phyloP scores from a whole-genome alignment of 1,140 invertebrate species.

The Cepaea nemoralis region DNA sequence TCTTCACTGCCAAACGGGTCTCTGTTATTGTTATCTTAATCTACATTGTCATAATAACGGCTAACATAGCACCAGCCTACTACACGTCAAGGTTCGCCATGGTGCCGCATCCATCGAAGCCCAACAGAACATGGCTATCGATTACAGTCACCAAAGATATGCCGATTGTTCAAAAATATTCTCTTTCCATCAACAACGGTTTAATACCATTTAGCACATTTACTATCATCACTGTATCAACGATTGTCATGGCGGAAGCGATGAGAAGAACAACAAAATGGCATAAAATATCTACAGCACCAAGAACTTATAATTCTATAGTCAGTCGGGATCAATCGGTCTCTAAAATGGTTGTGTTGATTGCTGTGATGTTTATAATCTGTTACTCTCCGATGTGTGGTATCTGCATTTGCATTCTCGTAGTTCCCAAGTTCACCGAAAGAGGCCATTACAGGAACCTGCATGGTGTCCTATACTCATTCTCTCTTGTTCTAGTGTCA shows the following conservation, averaged over 20 bases:
- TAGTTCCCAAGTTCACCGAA: neutral
- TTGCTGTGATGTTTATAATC: neutral
- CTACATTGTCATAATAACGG: neutral
- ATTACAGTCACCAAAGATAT: neutral
- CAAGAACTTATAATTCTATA: neutral
- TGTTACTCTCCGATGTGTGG: slow-evolving; percentile 21
- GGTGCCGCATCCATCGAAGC: neutral
- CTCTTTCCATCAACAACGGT: slow-evolving; percentile 16
- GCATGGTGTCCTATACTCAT: slow-evolving; percentile 12
- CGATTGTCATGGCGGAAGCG: neutral
- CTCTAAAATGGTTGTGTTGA: slow-evolving; percentile 20
- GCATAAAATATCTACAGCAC: neutral
- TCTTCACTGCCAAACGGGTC: slow-evolving; percentile 1
- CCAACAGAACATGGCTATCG: slow-evolving; percentile 3
- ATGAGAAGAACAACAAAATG: slow-evolving; percentile 3
- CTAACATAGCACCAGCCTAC: neutral
- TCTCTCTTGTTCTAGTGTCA: slow-evolving; percentile 16
- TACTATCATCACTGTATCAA: neutral
- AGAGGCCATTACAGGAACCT: slow-evolving; percentile 9
- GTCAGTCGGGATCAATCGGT: slow-evolving; percentile 13
- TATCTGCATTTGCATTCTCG: slow-evolving; percentile 13
- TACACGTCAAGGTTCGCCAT: neutral
- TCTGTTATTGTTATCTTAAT: neutral
- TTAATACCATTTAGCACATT: slow-evolving; percentile 4
- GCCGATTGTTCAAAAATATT: neutral